Conservation (phyloP, 23 tunicate genomes). For the Clavelina lepadiformis region DNA sequence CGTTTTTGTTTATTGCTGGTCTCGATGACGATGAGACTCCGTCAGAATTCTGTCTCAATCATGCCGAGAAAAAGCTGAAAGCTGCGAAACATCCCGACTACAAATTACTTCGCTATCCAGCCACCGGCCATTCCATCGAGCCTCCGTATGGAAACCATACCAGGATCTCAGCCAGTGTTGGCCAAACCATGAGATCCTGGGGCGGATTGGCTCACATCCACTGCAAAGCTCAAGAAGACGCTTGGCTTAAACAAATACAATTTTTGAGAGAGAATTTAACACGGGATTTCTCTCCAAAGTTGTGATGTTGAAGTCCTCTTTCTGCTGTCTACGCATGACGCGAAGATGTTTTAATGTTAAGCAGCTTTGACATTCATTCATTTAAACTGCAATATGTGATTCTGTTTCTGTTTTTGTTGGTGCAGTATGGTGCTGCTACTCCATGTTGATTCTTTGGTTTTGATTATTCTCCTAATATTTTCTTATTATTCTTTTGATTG, state of each 20-base stretch:
- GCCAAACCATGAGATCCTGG: constrained; percentile 1
- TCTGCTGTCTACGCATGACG: too few relatives aligned
- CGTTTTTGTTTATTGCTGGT: constrained; percentile 28
- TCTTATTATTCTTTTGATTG: too few relatives aligned
- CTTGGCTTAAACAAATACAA: constrained; percentile 26
- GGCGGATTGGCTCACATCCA: constrained; percentile 19
- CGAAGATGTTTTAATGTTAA: too few relatives aligned
- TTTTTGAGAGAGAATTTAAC: constrained; percentile 1
- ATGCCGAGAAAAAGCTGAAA: not conserved
- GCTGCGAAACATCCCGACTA: constrained; percentile 27
- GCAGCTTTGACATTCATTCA: too few relatives aligned
- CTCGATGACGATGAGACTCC: constrained; percentile 8
- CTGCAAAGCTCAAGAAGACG: constrained; percentile 32
- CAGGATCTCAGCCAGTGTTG: not conserved
- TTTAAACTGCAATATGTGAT: too few relatives aligned
- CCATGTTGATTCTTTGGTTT: too few relatives aligned
- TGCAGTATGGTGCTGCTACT: too few relatives aligned
- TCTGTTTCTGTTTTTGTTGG: too few relatives aligned
- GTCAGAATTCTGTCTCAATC: not conserved
- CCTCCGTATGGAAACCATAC: constrained; percentile 17
- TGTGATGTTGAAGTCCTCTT: too few relatives aligned
- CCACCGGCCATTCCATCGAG: constrained; percentile 35
- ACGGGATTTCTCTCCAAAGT: not conserved
- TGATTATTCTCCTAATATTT: too few relatives aligned
- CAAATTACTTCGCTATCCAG: constrained; percentile 9